These are phyloP conservation scores for Alentia gelatinosa DNA, from an alignment of 2,888 invertebrate species.

Conservation along the genomic window DNA sequence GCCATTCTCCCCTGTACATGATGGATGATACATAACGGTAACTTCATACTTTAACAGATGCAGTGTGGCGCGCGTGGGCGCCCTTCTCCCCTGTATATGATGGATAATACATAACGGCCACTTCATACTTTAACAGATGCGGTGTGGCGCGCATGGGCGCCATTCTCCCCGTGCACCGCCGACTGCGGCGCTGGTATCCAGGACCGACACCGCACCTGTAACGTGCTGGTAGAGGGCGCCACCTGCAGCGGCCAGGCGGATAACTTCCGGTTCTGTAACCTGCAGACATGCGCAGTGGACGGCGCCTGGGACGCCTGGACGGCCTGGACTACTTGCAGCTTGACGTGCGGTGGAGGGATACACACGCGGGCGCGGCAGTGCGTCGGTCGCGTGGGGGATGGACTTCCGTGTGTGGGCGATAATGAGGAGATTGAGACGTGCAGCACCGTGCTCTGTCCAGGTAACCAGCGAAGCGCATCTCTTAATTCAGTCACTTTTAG, in stretches of 20 bases:
- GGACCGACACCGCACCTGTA: neutral
- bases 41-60: too few relatives aligned
- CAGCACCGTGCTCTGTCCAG: neutral
- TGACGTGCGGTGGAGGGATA: conserved; percentile 17
- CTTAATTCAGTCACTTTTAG: too few relatives aligned
- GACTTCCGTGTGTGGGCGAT: neutral
- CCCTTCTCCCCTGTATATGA: too few relatives aligned
- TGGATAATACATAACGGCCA: too few relatives aligned
- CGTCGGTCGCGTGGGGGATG: neutral
- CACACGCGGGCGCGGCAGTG: conserved; percentile 27
- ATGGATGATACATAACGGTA: too few relatives aligned
- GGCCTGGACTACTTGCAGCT: conserved; percentile 41
- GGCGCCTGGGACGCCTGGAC: conserved; percentile 35
- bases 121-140: too few relatives aligned
- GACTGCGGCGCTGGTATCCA: neutral
- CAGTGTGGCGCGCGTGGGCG: too few relatives aligned
- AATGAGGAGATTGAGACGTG: neutral
- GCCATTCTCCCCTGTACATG: too few relatives aligned
- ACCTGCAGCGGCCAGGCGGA: neutral
- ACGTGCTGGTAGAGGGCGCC: neutral
- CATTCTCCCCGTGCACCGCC: neutral
- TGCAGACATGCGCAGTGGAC: conserved; percentile 13
- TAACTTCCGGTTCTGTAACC: conserved; percentile 14
- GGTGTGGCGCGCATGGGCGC: neutral
- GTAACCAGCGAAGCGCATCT: too few relatives aligned